phyloP scores from a whole-genome alignment of 2,113 vertebrate genomes.

The Hyaena hyaena region DNA sequence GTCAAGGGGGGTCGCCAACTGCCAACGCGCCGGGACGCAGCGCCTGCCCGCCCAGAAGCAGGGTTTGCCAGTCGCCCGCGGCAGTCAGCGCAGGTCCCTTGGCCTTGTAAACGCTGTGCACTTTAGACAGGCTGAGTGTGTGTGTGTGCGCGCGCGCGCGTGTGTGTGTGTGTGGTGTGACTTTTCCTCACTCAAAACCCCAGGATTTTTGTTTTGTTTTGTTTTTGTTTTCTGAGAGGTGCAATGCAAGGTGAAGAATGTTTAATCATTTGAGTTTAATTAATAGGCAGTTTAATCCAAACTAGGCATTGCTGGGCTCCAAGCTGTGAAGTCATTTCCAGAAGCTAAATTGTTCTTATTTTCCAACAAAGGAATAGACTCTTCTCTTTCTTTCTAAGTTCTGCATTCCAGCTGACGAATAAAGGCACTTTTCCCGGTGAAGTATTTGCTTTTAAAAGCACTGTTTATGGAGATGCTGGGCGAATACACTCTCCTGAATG shows the following conservation, averaged over 20 bases:
- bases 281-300: conserved; percentile 43
- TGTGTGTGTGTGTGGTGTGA: not conserved
- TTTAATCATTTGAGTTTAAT: conserved; percentile 68
- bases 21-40: conserved; percentile 83
- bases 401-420: not conserved
- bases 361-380: not conserved
- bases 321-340: conserved; percentile 58
- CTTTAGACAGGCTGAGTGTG: not conserved
- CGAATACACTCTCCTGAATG: not conserved
- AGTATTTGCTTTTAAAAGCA: conserved; percentile 45
- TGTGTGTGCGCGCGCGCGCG: not conserved
- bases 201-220: not conserved
- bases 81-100: not conserved
- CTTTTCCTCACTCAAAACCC: not conserved
- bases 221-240: conserved; percentile 48
- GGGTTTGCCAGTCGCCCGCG: not conserved
- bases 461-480: not conserved
- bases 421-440: not conserved
- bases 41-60: not conserved
- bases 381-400: not conserved
- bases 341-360: conserved; percentile 53
- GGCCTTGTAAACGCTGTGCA: not conserved
- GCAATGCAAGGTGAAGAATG: conserved; percentile 40
- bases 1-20: conserved; percentile 90
- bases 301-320: not conserved